These are phyloP conservation scores for Atta texana DNA, from an alignment of 1,140 invertebrate species.

Conservation along the genomic window DNA sequence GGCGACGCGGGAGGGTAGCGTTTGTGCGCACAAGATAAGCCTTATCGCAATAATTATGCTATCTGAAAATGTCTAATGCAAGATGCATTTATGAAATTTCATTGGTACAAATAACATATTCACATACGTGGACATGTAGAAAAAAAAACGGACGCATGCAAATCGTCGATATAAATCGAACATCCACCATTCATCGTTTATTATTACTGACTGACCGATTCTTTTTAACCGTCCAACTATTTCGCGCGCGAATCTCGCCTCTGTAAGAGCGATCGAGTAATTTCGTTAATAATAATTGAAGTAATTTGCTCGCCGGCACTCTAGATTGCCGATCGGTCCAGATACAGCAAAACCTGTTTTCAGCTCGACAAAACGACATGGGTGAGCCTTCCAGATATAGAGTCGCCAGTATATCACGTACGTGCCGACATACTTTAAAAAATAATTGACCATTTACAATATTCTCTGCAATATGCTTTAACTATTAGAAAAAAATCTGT, in stretches of 20 bases:
- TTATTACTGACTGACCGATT: slow-evolving; percentile 45
- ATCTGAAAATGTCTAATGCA: slow-evolving; percentile 74
- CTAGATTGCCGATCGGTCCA: slow-evolving; percentile 44
- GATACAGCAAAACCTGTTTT: slow-evolving; percentile 54
- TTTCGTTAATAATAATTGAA: slow-evolving; percentile 66
- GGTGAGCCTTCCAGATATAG: slow-evolving; percentile 36
- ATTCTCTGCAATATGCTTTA: slow-evolving; percentile 10
- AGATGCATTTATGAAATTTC: slow-evolving; percentile 68
- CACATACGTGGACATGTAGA: background rate
- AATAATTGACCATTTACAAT: slow-evolving; percentile 44
- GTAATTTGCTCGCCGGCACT: slow-evolving; percentile 62
- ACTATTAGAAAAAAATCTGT: background rate
- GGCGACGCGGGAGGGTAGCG: slow-evolving; percentile 60
- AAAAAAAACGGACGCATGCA: slow-evolving; percentile 10
- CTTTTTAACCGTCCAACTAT: slow-evolving; percentile 48
- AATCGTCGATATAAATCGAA: slow-evolving; percentile 52
- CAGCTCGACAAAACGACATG: slow-evolving; percentile 51
- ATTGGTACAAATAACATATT: background rate
- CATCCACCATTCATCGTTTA: slow-evolving; percentile 36
- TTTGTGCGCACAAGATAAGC: slow-evolving; percentile 72
- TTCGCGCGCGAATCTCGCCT: slow-evolving; percentile 46
- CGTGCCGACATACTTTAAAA: slow-evolving; percentile 35
- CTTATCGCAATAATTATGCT: slow-evolving; percentile 80
- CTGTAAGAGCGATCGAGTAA: slow-evolving; percentile 62
- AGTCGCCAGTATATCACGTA: slow-evolving; percentile 54